Base-by-base conservation (phyloP, 2,113 vertebrate species). In the Oncorhynchus keta region DNA sequence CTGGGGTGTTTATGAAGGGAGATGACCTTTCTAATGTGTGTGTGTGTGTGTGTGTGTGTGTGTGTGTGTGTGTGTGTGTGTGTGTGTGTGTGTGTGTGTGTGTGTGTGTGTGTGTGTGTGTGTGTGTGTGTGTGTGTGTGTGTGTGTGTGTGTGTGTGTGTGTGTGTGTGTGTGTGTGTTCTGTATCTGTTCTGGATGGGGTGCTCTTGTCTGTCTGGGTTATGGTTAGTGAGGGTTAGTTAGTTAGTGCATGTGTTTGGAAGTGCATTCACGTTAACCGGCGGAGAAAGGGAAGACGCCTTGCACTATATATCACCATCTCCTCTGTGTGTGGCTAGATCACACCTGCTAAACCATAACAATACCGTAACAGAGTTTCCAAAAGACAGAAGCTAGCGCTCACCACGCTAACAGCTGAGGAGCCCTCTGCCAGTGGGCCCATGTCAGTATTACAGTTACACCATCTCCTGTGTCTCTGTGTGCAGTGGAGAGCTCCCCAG, bases 301-400 rank as follows among this genome's bases (percentile, higher is more conserved):
- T 16, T 16, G 49, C 49, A 16, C 39, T 39, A 2, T 39, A 39
- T 18, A 55, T 14, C 51, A 55, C 51, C 14, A 13, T 51, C 1
- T 51, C 12, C 49, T 13, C 49, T 45, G 14, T 18, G 51, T 55
- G 51, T 55, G 51, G 12, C 51, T 55, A 55, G 51, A 14, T 18
- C 12, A 18, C 51, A 55, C 51, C 51, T 55, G 51, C 51, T 55
- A 70, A 75, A 78, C 66, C 22, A 30, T 84, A 83, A 84, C 74
- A 6, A 45, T 69, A 82, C 66, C 61, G 28, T 87, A 87, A 86
- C 72, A 80, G 74, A 85, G 68, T 45, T 82, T 78, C 79, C 83
- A 74, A 75, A 76, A 66, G 72, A 16, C 2, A 62, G 59, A 62
- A 62, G 59, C 6, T 16, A 70, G n/a, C 78, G 79, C 76, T 79